phyloP scores from a whole-genome alignment of 2,797 vertebrate species.

The Cirrhinus mrigala region DNA sequence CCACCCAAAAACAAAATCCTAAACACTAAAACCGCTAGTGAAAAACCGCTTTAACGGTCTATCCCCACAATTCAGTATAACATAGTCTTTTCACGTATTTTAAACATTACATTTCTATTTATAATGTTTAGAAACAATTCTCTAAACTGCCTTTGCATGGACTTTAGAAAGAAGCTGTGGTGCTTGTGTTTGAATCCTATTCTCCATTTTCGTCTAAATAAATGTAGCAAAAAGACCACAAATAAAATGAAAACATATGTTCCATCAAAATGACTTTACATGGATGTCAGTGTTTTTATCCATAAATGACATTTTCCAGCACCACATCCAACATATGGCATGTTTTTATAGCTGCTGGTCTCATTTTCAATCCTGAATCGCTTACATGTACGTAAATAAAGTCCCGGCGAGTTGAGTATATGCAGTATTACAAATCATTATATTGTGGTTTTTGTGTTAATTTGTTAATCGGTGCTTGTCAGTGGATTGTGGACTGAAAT shows the following conservation, averaged over 20 bases:
- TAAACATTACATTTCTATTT: too few relatives aligned
- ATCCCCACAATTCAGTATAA: too few relatives aligned
- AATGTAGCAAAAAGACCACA: constrained; percentile 12
- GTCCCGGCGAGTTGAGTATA: not conserved
- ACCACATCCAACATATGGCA: not conserved
- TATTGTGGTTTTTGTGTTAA: constrained; percentile 11
- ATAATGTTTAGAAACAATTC: too few relatives aligned
- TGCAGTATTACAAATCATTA: not conserved
- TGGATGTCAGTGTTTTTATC: not conserved
- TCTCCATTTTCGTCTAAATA: not conserved
- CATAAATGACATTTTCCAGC: not conserved
- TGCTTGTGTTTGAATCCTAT: not conserved
- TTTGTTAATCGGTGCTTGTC: constrained; percentile 12
- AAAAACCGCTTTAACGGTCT: too few relatives aligned
- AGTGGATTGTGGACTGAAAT: constrained; percentile 20
- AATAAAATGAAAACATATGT: constrained; percentile 15
- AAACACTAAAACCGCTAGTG: too few relatives aligned
- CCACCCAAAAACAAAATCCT: too few relatives aligned
- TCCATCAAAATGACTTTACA: not conserved
- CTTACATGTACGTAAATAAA: not conserved
- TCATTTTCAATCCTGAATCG: not conserved
- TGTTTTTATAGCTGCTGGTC: not conserved
- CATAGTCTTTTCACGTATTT: too few relatives aligned
- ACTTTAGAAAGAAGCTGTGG: not conserved
- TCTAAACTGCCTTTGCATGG: too few relatives aligned